Percentiles rank a stretch among this genome's conserved stretches.
Conservation (phyloP, 2,797 vertebrate genomes). For the Sitta carolinensis region DNA sequence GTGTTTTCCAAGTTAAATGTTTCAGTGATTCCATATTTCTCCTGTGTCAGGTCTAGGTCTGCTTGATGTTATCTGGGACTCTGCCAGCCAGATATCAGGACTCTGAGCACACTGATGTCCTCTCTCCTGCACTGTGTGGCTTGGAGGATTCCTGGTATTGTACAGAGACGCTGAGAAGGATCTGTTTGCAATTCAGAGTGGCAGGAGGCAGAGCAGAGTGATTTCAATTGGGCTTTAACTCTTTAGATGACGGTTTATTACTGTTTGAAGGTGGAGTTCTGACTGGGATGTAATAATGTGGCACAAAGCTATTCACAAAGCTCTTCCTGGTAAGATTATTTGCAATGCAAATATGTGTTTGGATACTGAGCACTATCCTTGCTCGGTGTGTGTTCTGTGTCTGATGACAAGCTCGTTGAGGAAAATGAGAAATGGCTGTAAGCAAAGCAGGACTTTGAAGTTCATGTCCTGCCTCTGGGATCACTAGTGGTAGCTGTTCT, state of each 20-base stretch:
- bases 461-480: background rate
- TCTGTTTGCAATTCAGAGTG: background rate
- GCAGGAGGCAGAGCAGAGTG: background rate
- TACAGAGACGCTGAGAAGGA: background rate
- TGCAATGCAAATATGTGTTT: background rate
- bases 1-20: background rate
- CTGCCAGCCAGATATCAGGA: background rate
- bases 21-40: background rate
- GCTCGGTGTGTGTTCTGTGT: background rate
- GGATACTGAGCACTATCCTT: background rate
- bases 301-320: background rate
- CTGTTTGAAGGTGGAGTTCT: background rate
- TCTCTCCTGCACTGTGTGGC: background rate
- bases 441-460: background rate
- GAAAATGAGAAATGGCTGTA: background rate
- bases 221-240: background rate
- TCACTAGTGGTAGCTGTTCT: conserved; percentile 64
- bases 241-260: background rate
- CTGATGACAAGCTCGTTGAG: background rate
- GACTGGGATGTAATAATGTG: background rate
- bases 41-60: background rate
- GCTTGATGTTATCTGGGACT: background rate
- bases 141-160: background rate
- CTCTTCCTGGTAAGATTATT: background rate
- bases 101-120: background rate